A percentile compares a stretch with the other conserved stretches of the same genome.
Evolutionary conservation across 2,888 invertebrate species (phyloP).

Genomic region (Lasioglossum vierecki): DNA sequence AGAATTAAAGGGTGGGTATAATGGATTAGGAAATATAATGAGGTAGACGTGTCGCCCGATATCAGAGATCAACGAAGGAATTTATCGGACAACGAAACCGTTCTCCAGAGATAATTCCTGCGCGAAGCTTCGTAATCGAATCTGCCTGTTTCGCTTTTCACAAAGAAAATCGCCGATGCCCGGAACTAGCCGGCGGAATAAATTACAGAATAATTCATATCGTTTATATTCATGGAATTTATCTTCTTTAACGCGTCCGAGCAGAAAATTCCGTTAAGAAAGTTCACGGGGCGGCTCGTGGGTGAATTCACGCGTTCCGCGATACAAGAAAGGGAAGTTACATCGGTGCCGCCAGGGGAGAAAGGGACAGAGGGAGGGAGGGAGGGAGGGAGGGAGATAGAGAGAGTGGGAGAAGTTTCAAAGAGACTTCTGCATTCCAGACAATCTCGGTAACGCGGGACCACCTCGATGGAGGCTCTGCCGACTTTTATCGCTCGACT

Average conservation of each 20-base stretch:
- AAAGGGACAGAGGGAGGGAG: neutral
- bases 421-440: slow-evolving; percentile 9
- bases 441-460: slow-evolving; percentile 8
- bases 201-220: slow-evolving; percentile 15
- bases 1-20: neutral
- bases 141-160: slow-evolving; percentile 9
- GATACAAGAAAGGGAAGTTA: neutral
- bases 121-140: slow-evolving; percentile 3
- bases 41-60: neutral
- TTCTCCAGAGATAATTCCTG: slow-evolving; percentile 5
- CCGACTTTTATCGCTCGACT: slow-evolving; percentile 7
- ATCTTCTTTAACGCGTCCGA: slow-evolving; percentile 4
- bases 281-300: neutral
- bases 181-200: neutral
- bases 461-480: neutral
- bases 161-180: slow-evolving; percentile 19
- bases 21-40: neutral
- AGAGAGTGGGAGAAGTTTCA: neutral
- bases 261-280: slow-evolving; percentile 1
- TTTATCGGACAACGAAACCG: neutral
- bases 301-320: slow-evolving; percentile 6
- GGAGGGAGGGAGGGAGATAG: neutral
- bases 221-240: slow-evolving; percentile 28
- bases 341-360: neutral
- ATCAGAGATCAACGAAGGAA: neutral